Base-by-base conservation (phyloP, 2,113 vertebrate genomes). In the Hippopotamus amphibius region DNA sequence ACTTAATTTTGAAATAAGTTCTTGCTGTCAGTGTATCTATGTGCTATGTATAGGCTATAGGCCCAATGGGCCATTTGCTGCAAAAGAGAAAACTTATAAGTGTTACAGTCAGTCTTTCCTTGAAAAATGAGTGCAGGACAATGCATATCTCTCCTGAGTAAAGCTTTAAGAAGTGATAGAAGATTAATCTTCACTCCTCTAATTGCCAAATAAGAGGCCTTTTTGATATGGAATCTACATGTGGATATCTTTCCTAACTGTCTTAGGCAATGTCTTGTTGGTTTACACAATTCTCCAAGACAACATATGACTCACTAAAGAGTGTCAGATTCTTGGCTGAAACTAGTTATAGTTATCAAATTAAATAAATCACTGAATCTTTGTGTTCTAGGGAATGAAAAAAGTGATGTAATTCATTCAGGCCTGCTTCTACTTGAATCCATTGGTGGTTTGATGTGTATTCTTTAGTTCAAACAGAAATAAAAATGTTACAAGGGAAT, bases 1-100 rank as follows among this genome's bases (percentile, higher is more conserved):
- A 66, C 33, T 93, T 91, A 89, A 96, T 93, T 85, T 53, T 66
- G 66, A 93, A 95, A 89, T 77, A 93, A 89, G 33, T 33, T 46
- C 30, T 97, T 61, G 17, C 9, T 96, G 48, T 95, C 55, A 93
- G 21, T 50, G 2, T 68, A 83, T 37, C 43, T 74, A 57, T 74
- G 16, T 89, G 82, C 68, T 53, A 74, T 9, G 11, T 12, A 59
- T 6, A 74, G 10, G 13, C 37, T 79, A 24, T 30, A 57, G 30
- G 30, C 6, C 50, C 50, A 46, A 96, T n/a, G 50, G 37, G 24
- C 6, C 12, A 83, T 69, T 85, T 91, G 21, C 33, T 61, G 3
- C 55, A 46, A 82, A 4, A 94, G 10, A 65, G 13, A 57, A 93
- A 53, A 0, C 7, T 72, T 33, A 19, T 1, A 53, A 74, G 22